Base-by-base conservation (phyloP, 1,140 invertebrate genomes). In the Physella acuta region DNA sequence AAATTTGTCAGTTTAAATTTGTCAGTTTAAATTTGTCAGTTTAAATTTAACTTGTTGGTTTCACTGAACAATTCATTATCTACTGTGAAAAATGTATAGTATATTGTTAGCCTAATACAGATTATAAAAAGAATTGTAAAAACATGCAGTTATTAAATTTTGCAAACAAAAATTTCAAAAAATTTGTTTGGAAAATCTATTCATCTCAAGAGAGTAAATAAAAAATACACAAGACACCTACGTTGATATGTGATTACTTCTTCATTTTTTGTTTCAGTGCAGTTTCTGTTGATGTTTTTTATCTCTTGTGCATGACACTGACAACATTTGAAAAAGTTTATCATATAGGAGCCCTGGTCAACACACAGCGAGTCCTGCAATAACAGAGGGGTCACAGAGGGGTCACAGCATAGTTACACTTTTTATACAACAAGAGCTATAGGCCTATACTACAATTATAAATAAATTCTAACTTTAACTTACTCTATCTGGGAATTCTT, bases 321-420 rank as follows among this genome's bases (percentile, higher is more conserved):
- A 28, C 58, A 30, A 62, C 75, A 76, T 30, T 71, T 71, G 56
- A 64, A 63, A 68, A 70, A 76, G 58, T 76, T 76, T 24, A 64
- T 61, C 67, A 76, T 66, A 55, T 74, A 76, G 16, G 75, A 76
- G 20, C 75, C 75, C 63, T 58, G 71, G 28, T 76, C 75, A 20
- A 76, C 34, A 52, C 75, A 76, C 31, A 76, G 34, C 20, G 67
- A 66, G 5, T 73, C 75, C 73, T 75, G 52, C 2, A 52, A 61
- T 30, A n/a, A n/a, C n/a, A n/a, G n/a, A n/a, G n/a, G n/a, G n/a
- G n/a, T n/a, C n/a, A n/a, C n/a, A n/a, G n/a, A n/a, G n/a, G n/a
- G n/a, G n/a, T n/a, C n/a, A n/a, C n/a, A n/a, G n/a, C n/a, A n/a
- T n/a, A n/a, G n/a, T 20, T 4, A 61, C 17, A 37, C 26, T 52